A percentile compares a stretch with the other conserved stretches of the same genome.
phyloP scores from a whole-genome alignment of 2,797 vertebrate genomes.

The Lemur catta region DNA sequence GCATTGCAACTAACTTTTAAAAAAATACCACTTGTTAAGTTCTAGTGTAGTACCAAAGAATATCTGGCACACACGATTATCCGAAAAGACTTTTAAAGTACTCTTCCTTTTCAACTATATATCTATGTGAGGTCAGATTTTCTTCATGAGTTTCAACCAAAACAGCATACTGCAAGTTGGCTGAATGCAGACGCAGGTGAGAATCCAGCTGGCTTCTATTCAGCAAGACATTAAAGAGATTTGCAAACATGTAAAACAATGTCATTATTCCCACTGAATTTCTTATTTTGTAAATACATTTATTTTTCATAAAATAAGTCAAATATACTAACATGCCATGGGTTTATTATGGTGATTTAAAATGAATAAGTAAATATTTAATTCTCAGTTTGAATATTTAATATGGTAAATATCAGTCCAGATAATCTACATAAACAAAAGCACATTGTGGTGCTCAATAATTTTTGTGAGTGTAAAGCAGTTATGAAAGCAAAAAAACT shows the following conservation, averaged over 20 bases:
- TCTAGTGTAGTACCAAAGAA: background rate
- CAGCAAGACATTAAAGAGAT: background rate
- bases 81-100: background rate
- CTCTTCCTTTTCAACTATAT: background rate
- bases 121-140: background rate
- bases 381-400: background rate
- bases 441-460: background rate
- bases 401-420: background rate
- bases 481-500: background rate
- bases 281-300: constrained; percentile 8
- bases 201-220: background rate
- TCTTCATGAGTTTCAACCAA: background rate
- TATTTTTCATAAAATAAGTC: constrained; percentile 5
- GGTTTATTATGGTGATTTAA: background rate
- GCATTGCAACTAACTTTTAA: background rate
- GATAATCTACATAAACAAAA: constrained; percentile 7
- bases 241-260: background rate
- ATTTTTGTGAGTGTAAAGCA: background rate
- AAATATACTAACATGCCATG: background rate
- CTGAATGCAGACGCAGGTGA: background rate
- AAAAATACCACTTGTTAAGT: background rate
- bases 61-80: background rate
- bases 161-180: background rate
- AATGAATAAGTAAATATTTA: background rate
- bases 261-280: background rate